Evolutionary conservation across 2,797 vertebrate genomes (phyloP), one percentile per base, ranked within the genome.

Genomic region (Myripristis jacobus): DNA sequence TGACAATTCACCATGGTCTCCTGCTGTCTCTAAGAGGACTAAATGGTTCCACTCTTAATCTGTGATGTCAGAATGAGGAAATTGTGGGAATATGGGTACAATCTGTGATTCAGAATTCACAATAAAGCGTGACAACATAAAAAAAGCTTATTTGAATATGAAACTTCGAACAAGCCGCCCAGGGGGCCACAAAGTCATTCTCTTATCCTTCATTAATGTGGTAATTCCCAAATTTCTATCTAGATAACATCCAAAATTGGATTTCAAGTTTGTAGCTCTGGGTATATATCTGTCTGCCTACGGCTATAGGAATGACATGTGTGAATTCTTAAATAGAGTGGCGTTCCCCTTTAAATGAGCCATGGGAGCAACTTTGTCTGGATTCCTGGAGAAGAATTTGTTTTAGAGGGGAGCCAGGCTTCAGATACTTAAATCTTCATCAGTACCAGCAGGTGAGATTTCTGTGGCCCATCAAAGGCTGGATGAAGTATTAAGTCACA

Each of bases 381-480:
- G 51, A 63, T 36, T 63, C 60, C 54, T 18, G n/a, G 25, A 51
- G 56, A 63, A 34, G 44, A 43, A 62, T 67, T 70, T 25, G 52
- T 55, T 74, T 77, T 56, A 70, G 60, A 60, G 27, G 12, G 57
- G 25, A 66, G 34, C 59, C 18, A 43, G 60, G 54, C 68, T 75
- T 44, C n/a, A 64, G 66, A 56, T 46, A 8, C 51, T 76, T 63
- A 72, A 80, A 50, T 82, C 75, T 54, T 66, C 52, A 79, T 71
- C 27, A 38, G 66, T 25, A 50, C 41, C 31, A 6, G 44, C 27
- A 57, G 65, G 66, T 73, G 81, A 83, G 66, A 51, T 41, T 66
- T 18, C 46, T 67, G 73, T 58, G 43, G 51, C 70, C 61, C 64
- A 77, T 77, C 72, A 74, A 68, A 73, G 74, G 29, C 60, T 65